phyloP scores from a whole-genome alignment of 2,113 vertebrate genomes.

The Martes martes region DNA sequence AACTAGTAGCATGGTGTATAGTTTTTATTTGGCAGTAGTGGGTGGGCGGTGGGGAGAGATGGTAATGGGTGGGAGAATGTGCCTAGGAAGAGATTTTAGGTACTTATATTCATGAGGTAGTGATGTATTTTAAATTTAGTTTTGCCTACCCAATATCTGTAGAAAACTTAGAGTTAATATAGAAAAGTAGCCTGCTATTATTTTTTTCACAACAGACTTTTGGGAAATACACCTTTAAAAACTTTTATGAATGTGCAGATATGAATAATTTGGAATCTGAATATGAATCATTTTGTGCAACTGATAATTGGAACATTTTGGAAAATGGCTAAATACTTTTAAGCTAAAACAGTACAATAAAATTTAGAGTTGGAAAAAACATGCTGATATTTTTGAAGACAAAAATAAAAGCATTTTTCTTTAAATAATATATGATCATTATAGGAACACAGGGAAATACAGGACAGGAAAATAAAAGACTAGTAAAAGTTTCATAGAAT shows the following conservation, averaged over 20 bases:
- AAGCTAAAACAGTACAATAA: neutral
- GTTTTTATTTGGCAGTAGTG: neutral
- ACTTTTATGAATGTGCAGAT: neutral
- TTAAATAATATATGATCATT: neutral
- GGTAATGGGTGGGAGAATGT: too few species aligned
- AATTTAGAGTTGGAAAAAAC: neutral
- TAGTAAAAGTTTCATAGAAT: neutral
- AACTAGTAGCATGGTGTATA: neutral
- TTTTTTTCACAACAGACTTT: neutral
- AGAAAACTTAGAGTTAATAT: neutral
- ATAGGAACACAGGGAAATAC: neutral
- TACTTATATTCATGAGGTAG: neutral
- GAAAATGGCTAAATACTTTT: neutral
- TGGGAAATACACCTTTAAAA: neutral
- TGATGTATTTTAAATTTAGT: neutral
- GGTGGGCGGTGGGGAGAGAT: accelerated
- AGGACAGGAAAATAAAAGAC: neutral
- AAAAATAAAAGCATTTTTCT: neutral
- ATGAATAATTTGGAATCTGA: neutral
- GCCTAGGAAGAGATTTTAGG: neutral
- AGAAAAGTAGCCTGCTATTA: neutral
- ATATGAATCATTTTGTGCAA: neutral
- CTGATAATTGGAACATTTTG: neutral
- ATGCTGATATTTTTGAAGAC: neutral
- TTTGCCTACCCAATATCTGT: neutral